phyloP scores from a whole-genome alignment of 1,140 invertebrate genomes.

The Brachionus angularis region DNA sequence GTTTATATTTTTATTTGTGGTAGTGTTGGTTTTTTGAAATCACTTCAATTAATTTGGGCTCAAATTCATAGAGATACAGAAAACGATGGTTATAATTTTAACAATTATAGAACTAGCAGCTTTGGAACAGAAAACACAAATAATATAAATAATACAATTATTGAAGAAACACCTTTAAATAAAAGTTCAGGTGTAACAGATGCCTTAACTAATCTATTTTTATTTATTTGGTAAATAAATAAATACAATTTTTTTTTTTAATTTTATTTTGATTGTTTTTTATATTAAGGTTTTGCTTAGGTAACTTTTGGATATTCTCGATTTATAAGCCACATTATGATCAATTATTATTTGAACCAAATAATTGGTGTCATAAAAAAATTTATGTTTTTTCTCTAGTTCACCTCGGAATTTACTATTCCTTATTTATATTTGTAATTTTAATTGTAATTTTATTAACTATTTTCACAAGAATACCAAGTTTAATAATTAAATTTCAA shows the following conservation, averaged over 20 bases:
- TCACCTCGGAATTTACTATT: slow-evolving; percentile 68
- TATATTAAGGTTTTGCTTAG: slow-evolving; percentile 60
- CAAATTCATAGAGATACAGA: slow-evolving; percentile 61
- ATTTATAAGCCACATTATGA: slow-evolving; percentile 50
- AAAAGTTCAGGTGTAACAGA: slow-evolving; percentile 51
- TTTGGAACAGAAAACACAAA: background rate
- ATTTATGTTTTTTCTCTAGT: slow-evolving; percentile 56
- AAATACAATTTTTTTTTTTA: too few relatives aligned
- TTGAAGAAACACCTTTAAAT: slow-evolving; percentile 47
- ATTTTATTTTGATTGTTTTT: slow-evolving; percentile 60
- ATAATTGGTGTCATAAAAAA: slow-evolving; percentile 49
- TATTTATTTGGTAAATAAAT: slow-evolving; percentile 57
- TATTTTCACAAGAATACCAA: slow-evolving; percentile 44
- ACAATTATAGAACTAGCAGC: background rate
- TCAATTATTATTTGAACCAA: slow-evolving; percentile 62
- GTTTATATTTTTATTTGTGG: slow-evolving; percentile 53
- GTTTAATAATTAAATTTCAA: slow-evolving; percentile 10
- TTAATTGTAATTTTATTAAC: slow-evolving; percentile 62
- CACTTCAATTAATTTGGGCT: slow-evolving; percentile 63
- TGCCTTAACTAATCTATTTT: slow-evolving; percentile 48
- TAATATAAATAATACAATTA: background rate
- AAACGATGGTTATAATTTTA: slow-evolving; percentile 4
- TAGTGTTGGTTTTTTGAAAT: slow-evolving; percentile 50
- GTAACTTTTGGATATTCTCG: slow-evolving; percentile 64
- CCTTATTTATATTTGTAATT: slow-evolving; percentile 62